Evolutionary conservation across 2,113 vertebrate genomes (phyloP), one percentile per base, ranked within the genome.

Genomic region (Hiodon alosoides): DNA sequence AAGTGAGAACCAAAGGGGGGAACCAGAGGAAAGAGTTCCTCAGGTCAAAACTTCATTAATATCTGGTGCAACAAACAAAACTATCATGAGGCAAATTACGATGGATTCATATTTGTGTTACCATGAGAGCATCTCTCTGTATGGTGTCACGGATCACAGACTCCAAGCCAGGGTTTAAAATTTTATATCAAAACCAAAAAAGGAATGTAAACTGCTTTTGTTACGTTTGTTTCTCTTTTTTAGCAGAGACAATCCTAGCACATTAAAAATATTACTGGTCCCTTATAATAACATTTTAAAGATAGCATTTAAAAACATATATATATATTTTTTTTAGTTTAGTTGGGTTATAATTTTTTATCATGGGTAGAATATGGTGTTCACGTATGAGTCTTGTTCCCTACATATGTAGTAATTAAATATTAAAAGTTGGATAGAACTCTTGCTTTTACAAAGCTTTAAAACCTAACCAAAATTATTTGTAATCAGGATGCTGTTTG

Each of bases 271-370:
- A 31, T 31, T 31, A 31, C 31, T 31, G 31, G 31, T 31, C 31
- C 31, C 31, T 31, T 31, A 31, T 31, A 31, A 31, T 31, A 31
- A 31, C 31, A 31, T 31, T 31, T 31, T 31, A 31, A 64, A 64
- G 61, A 64, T 16, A 16, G 4, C 61, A 9, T 11, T 47, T 10
- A 31, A 31, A 46, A 66, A 66, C 46, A 66, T 65, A 65, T 3
- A 3, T 46, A n/a, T 65, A 7, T 46, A 3, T 4, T 17, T 7
- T 76, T 52, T 70, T 50, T 70, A 31, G 72, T 74, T 74, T 50
- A 52, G 60, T 54, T n/a, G 72, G 72, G 72, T 31, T 31, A 31
- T 31, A 74, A 61, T 74, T 60, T 60, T 74, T 74, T 74, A 74
- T 74, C 55, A 61, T 66, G 48, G 51, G 72, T 11, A 74, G 51